These are phyloP conservation scores for Elachura formosa DNA, from an alignment of 2,113 vertebrate genomes.

Conservation along the genomic window DNA sequence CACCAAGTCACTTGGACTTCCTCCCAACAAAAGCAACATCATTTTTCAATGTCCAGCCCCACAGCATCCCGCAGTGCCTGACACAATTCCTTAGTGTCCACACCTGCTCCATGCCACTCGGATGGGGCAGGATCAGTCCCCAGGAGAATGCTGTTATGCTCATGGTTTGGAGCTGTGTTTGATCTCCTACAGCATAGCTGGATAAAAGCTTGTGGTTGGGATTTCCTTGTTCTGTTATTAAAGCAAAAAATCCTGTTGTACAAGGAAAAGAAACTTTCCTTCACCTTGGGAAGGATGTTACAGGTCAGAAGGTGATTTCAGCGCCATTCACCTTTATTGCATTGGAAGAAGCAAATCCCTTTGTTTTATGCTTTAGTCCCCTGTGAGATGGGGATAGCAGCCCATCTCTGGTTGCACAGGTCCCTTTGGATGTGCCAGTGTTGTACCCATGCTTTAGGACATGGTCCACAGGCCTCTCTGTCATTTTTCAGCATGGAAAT, in stretches of 20 bases:
- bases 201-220: not conserved
- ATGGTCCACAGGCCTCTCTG: not conserved
- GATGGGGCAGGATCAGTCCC: not conserved
- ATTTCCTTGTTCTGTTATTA: constrained; percentile 8
- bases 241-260: not conserved
- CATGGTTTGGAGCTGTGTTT: not conserved
- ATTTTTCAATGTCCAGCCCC: not conserved
- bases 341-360: not conserved
- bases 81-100: constrained; percentile 7
- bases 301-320: not conserved
- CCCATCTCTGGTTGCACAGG: not conserved
- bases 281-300: not conserved
- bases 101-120: not conserved
- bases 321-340: not conserved
- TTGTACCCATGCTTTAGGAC: not conserved
- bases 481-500: not conserved
- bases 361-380: not conserved
- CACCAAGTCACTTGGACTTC: constrained; percentile 45
- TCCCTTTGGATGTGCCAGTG: not conserved
- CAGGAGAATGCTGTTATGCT: not conserved
- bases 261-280: not conserved
- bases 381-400: not conserved
- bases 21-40: constrained; percentile 30
- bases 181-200: not conserved
- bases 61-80: not conserved